These are phyloP conservation scores for Thelaira solivaga DNA, from an alignment of 2,888 invertebrate genomes.

Conservation along the genomic window DNA sequence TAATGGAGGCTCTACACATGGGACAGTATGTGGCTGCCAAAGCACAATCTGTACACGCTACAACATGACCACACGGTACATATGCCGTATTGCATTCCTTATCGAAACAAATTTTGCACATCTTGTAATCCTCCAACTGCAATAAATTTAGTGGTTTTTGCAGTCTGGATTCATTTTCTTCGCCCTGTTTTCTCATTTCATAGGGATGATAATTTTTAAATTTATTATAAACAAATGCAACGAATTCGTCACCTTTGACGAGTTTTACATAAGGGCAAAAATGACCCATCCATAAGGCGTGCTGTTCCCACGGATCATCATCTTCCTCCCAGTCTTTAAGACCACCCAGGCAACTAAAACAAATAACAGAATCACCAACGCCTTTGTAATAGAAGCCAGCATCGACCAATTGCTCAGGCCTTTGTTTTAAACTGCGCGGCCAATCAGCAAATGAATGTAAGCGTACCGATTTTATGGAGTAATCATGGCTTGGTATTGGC, in stretches of 20 bases:
- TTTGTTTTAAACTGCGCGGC: slow-evolving; percentile 89
- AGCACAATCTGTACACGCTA: slow-evolving; percentile 94
- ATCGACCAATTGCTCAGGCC: slow-evolving; percentile 87
- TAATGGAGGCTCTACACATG: slow-evolving; percentile 87
- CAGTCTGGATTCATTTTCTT: neutral
- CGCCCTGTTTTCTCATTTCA: neutral
- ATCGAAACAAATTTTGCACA: slow-evolving; percentile 95
- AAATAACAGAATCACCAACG: slow-evolving; percentile 91
- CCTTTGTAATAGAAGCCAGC: slow-evolving; percentile 97
- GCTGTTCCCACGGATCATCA: slow-evolving; percentile 96
- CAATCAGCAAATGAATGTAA: slow-evolving; percentile 86
- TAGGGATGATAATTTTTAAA: slow-evolving; percentile 54
- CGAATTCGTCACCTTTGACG: slow-evolving; percentile 88
- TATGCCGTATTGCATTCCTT: slow-evolving; percentile 93
- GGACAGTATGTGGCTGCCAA: slow-evolving; percentile 90
- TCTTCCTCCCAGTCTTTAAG: slow-evolving; percentile 94
- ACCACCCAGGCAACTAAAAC: slow-evolving; percentile 95
- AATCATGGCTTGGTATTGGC: slow-evolving; percentile 78
- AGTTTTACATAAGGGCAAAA: slow-evolving; percentile 89
- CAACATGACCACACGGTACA: slow-evolving; percentile 96
- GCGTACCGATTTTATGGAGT: slow-evolving; percentile 83
- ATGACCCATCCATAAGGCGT: slow-evolving; percentile 90
- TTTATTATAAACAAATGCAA: slow-evolving; percentile 78
- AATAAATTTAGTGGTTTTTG: neutral
- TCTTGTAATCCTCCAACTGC: slow-evolving; percentile 79